These are phyloP conservation scores for Spisula subtruncata DNA, from an alignment of 2,888 invertebrate species.

Conservation along the genomic window DNA sequence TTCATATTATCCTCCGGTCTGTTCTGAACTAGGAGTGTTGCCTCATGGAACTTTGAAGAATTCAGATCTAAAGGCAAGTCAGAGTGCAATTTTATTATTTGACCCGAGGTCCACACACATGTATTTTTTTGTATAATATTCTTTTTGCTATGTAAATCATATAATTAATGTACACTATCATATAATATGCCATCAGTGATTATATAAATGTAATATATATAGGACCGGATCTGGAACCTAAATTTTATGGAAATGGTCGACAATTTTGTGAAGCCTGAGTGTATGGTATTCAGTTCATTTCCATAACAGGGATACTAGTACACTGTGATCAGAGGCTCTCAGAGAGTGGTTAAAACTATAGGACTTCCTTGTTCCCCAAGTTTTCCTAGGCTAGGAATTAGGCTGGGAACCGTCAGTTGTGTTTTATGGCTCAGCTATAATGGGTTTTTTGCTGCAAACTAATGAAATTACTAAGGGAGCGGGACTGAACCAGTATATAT, in stretches of 20 bases:
- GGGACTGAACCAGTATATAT: constrained; percentile 34
- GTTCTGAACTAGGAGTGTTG: too few relatives aligned
- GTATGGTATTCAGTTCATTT: neutral
- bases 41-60: too few relatives aligned
- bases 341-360: neutral
- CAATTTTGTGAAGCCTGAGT: neutral
- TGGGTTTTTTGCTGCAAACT: constrained; percentile 55
- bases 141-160: neutral
- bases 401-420: constrained; percentile 44
- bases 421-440: constrained; percentile 58
- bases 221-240: neutral
- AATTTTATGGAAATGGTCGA: constrained; percentile 16
- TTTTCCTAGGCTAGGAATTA: constrained; percentile 27
- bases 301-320: neutral
- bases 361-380: neutral
- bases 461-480: constrained; percentile 57
- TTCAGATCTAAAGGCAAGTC: too few relatives aligned
- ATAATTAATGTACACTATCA: neutral
- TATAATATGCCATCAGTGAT: neutral
- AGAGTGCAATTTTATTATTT: too few relatives aligned
- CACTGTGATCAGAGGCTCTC: neutral
- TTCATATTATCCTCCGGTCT: too few relatives aligned
- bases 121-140: neutral
- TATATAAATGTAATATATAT: neutral
- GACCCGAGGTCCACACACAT: neutral